Evolutionary conservation across 2,113 vertebrate genomes (phyloP).

Genomic region (Pontoporia blainvillei): DNA sequence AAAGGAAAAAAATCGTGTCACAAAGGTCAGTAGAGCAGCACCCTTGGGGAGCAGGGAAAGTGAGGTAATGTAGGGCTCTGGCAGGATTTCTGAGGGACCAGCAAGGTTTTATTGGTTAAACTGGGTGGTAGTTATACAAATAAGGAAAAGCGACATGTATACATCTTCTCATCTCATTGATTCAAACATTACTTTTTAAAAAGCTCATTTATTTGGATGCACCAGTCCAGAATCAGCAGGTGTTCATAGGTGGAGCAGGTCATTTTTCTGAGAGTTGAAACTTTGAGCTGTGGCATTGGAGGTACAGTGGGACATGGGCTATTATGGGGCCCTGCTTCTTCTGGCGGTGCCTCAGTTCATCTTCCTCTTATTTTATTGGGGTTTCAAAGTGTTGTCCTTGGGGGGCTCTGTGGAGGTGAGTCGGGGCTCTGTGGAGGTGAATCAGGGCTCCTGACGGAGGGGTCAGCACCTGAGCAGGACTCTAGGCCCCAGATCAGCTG

Average conservation of each 20-base stretch:
- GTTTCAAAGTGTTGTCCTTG: neutral
- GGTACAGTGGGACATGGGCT: rapidly evolving
- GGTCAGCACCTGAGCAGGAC: rapidly evolving
- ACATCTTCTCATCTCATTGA: neutral
- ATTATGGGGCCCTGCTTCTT: rapidly evolving
- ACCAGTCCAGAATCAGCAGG: neutral
- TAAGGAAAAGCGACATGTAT: neutral
- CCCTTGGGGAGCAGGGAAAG: too few species aligned
- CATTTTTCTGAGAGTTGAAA: neutral
- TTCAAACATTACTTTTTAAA: neutral
- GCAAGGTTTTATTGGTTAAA: neutral
- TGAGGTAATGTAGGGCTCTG: rapidly evolving
- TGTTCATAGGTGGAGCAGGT: neutral
- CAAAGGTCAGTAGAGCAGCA: neutral
- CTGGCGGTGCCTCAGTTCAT: rapidly evolving
- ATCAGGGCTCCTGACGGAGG: neutral
- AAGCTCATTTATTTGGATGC: neutral
- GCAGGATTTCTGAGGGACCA: neutral
- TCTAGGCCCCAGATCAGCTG: neutral
- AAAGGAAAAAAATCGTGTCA: neutral
- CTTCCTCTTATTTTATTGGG: neutral
- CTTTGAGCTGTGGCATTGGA: neutral
- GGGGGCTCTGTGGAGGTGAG: neutral
- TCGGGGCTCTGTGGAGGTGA: neutral
- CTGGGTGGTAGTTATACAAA: neutral